Conservation (phyloP, 2,113 vertebrate genomes). For the Alectura lathami region DNA sequence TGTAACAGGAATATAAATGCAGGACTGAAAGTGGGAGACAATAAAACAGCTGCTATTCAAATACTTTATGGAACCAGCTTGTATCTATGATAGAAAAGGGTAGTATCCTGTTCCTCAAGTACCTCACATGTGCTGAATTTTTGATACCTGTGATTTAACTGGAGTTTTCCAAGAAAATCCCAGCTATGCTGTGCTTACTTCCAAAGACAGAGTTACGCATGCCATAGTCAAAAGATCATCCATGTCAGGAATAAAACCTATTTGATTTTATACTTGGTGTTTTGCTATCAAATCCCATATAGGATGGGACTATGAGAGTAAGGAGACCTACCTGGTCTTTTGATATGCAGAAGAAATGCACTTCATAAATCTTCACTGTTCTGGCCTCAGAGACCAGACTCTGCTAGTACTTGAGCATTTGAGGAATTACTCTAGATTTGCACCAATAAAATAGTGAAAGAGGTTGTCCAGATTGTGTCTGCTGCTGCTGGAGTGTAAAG, state of each 20-base stretch:
- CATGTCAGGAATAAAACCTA: background rate
- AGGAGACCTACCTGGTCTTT: background rate
- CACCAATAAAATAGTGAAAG: fast-evolving
- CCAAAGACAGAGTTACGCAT: fast-evolving
- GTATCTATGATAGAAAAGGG: background rate
- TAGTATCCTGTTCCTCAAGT: background rate
- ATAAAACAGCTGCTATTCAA: background rate
- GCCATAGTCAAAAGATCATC: background rate
- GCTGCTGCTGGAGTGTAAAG: background rate
- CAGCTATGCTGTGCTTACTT: background rate
- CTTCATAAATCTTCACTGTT: background rate
- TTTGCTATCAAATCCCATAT: background rate
- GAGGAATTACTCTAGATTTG: background rate
- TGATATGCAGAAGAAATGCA: background rate
- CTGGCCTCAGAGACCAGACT: background rate
- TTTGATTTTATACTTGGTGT: background rate
- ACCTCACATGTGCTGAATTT: background rate
- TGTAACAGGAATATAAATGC: background rate
- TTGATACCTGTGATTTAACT: background rate
- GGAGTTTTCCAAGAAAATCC: background rate
- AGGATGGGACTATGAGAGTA: background rate
- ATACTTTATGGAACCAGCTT: background rate
- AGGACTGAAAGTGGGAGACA: background rate
- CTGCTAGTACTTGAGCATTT: background rate
- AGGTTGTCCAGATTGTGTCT: background rate